Evolutionary conservation across 1,140 invertebrate species (phyloP), one percentile per base, ranked within the genome.

Genomic region (Nebria ingens): DNA sequence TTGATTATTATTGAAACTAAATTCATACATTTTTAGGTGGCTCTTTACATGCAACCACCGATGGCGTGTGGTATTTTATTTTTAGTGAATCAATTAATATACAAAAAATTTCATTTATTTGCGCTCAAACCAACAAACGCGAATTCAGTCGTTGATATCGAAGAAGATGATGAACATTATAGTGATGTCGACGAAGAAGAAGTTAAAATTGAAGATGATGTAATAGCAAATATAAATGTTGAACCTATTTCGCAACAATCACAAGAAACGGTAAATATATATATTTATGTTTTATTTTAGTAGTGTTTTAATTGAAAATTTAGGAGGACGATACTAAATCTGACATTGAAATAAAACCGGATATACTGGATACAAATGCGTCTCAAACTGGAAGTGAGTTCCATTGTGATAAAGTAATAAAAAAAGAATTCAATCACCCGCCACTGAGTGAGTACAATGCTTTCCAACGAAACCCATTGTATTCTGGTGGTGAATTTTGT

Each of bases 381-480:
- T 9, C 9, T 12, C 6, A 34, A 6, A 34, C 21, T 13, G 15
- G 53, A 13, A 60, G 65, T 53, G 67, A 64, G 66, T 54, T 59
- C 23, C 65, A 67, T 52, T 51, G 54, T 13, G 52, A 64, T 19
- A 58, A 55, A 9, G 42, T 52, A 1, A 21, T 56, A 11, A 61
- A 60, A 53, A 61, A 61, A 15, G 56, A 59, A 56, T 58, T 58
- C 2, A 56, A 53, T 29, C 19, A 64, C 56, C 62, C 13, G 61
- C 67, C 11, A 67, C 60, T 45, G 15, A 45, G 3, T 12, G 66
- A 68, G 2, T 93, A 93, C 68, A 82, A 89, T 74, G 81, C 87
- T 0, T 73, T 78, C 38, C 77, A 79, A 38, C 77, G 94, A 21
- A 97, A 97, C 73, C 94, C 95, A 0, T 65, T 86, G 12, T 91